phyloP scores from a whole-genome alignment of 2,797 vertebrate genomes.

The Carduelis carduelis region DNA sequence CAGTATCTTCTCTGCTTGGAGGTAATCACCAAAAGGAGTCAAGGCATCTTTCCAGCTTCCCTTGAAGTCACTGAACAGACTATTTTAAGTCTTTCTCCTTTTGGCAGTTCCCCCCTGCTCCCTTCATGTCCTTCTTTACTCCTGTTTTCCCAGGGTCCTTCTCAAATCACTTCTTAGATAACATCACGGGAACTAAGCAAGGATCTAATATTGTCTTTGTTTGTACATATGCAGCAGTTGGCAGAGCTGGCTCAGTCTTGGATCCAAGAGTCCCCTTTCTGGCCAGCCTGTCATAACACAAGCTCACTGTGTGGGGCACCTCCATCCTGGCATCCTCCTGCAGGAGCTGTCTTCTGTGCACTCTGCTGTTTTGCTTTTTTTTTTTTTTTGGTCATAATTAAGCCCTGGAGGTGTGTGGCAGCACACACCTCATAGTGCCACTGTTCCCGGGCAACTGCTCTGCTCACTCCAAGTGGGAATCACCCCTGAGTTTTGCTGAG shows the following conservation, averaged over 20 bases:
- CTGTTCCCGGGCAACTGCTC: neutral
- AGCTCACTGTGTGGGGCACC: neutral
- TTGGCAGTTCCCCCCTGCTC: neutral
- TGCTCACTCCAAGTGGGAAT: neutral
- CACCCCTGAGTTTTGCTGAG: neutral
- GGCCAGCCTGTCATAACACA: neutral
- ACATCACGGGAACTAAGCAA: neutral
- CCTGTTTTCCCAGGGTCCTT: neutral
- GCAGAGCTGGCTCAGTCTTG: neutral
- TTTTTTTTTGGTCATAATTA: neutral
- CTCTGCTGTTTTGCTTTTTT: neutral
- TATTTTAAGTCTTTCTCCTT: conserved; percentile 12
- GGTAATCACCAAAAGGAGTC: conserved; percentile 22
- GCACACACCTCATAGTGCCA: fast-evolving
- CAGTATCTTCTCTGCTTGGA: neutral
- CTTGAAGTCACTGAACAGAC: neutral
- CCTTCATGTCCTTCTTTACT: neutral
- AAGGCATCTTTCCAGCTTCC: conserved; percentile 38
- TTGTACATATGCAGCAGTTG: neutral
- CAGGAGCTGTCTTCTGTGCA: neutral
- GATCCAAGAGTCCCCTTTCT: neutral
- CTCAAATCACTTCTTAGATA: neutral
- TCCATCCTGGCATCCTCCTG: neutral
- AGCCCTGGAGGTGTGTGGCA: neutral
- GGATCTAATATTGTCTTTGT: neutral